These are phyloP conservation scores for Galeopsomyia nigrocyanea DNA, from an alignment of 2,888 invertebrate genomes.

Conservation along the genomic window DNA sequence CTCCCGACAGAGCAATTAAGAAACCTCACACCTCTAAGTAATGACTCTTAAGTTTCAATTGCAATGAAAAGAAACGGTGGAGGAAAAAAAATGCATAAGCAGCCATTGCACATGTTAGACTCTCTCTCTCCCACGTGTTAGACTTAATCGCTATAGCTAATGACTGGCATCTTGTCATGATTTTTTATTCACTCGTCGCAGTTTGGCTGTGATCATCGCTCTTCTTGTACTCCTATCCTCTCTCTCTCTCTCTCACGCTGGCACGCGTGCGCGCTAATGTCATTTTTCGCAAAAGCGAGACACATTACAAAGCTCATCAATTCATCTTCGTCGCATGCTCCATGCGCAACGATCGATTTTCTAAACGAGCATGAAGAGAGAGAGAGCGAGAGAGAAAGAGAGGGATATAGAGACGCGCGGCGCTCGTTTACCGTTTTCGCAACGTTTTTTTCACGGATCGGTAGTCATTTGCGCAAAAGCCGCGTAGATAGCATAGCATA, in stretches of 20 bases:
- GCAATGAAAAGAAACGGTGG: too few relatives aligned
- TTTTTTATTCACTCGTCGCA: background rate
- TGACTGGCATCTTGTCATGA: background rate
- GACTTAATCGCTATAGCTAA: conserved; percentile 22
- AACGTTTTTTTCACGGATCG: background rate
- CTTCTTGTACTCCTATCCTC: too few relatives aligned
- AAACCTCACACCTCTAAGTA: too few relatives aligned
- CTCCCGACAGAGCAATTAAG: too few relatives aligned
- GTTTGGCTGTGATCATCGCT: background rate
- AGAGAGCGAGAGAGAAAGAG: too few relatives aligned
- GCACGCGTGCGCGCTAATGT: conserved; percentile 15
- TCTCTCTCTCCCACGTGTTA: background rate
- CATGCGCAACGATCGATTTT: conserved; percentile 32
- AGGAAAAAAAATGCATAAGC: too few relatives aligned
- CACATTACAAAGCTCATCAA: conserved; percentile 40
- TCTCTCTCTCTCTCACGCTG: too few relatives aligned
- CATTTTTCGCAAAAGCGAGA: conserved; percentile 34
- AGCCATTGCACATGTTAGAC: too few relatives aligned
- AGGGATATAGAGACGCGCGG: background rate
- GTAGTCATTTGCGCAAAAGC: conserved; percentile 22
- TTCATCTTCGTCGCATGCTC: conserved; percentile 34
- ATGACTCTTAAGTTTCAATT: too few relatives aligned
- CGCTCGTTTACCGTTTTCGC: background rate
- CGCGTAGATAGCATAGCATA: background rate
- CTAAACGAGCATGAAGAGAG: conserved; percentile 9